Percentiles rank a stretch among this genome's conserved stretches.
Evolutionary conservation across 2,888 invertebrate species (phyloP).

Genomic region (Acrobasis repandana): DNA sequence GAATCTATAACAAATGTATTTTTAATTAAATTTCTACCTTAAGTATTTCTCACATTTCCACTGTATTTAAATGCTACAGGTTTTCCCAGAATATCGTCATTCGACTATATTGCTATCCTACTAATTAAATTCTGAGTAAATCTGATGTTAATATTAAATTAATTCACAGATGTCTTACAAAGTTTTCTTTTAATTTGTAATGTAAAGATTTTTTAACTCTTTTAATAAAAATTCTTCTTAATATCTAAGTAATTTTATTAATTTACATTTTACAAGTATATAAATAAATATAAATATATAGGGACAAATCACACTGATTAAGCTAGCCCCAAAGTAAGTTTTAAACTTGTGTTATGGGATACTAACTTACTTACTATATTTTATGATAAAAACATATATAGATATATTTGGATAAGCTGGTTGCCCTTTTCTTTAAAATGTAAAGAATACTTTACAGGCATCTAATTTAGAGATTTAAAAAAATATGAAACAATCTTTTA

Average conservation of each 20-base stretch:
- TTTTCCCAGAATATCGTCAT: background rate
- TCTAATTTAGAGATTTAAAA: too few relatives aligned
- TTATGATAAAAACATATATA: too few relatives aligned
- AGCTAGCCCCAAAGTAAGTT: too few relatives aligned
- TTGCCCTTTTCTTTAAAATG: too few relatives aligned
- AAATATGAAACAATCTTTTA: too few relatives aligned
- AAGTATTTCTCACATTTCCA: background rate
- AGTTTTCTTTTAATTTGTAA: background rate
- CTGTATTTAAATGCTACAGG: background rate
- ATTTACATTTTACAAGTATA: background rate
- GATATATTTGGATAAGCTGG: too few relatives aligned
- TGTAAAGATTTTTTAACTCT: background rate
- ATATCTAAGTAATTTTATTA: background rate
- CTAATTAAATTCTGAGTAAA: background rate
- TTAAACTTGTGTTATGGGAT: too few relatives aligned
- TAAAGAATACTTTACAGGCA: too few relatives aligned
- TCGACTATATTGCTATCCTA: background rate
- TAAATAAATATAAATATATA: too few relatives aligned
- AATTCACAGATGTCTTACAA: background rate
- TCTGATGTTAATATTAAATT: background rate
- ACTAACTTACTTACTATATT: too few relatives aligned
- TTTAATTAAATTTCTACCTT: background rate
- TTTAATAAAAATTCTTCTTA: background rate
- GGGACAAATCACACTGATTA: too few relatives aligned
- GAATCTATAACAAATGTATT: too few relatives aligned